Evolutionary conservation across 2,888 invertebrate genomes (phyloP), one percentile per base, ranked within the genome.

Genomic region (Caenorhabditis sulstoni): DNA sequence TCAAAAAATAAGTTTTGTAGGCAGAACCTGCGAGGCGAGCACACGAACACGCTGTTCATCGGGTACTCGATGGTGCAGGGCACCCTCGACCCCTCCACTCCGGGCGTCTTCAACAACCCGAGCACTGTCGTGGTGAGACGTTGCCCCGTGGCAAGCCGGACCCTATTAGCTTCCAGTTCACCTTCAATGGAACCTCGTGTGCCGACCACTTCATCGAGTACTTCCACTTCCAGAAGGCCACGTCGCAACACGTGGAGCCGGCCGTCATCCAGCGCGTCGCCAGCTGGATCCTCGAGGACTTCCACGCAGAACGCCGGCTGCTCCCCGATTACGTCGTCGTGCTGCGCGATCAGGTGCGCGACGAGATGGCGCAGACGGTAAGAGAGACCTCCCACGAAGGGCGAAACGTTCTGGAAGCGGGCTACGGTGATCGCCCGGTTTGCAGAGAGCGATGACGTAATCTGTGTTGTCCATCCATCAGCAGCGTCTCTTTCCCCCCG

Each of bases 141-240:
- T 14, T 9, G 16, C 8, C 16, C 20, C 16, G n/a, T n/a, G n/a
- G n/a, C n/a, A n/a, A n/a, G n/a, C n/a, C n/a, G n/a, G n/a, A n/a
- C n/a, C n/a, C n/a, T n/a, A n/a, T n/a, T n/a, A n/a, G n/a, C 12
- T 64, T 73, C 20, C 64, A 73, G 73, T 73, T 73, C 58, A 73
- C 64, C 9, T 73, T 73, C 73, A 73, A 73, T 44, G 73, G 73
- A 16, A 73, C 73, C 35, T 41, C 58, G 41, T 49, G 57, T n/a
- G 47, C 73, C 22, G 64, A 73, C n/a, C 73, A 73, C 41, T 73
- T 73, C 29, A 52, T 49, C 73, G 73, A 73, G 37, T 73, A 73
- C 52, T 73, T 73, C 37, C 73, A 73, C 49, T 73, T 73, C 52
- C 73, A 73, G 16, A 73, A 73, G 18, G 64, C 73, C 16, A 55